Conservation (phyloP, 2,113 vertebrate genomes). For the Lophotis ruficrista region DNA sequence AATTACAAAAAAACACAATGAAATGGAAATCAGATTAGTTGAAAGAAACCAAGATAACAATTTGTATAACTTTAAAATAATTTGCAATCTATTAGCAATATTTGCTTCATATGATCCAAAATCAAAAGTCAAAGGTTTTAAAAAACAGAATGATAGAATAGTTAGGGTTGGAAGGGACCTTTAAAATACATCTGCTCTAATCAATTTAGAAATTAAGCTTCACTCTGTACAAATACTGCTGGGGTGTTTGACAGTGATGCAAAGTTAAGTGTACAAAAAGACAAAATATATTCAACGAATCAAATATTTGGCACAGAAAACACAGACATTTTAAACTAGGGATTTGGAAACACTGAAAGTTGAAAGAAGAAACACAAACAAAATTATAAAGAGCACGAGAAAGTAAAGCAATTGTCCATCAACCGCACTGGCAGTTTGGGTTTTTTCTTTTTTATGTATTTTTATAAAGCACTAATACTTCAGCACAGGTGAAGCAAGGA, state of each 20-base stretch:
- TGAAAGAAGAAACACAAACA: background rate
- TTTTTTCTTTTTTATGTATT: background rate
- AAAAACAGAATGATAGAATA: background rate
- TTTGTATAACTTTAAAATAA: background rate
- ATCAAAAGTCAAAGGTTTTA: background rate
- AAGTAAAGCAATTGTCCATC: background rate
- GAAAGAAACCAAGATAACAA: background rate
- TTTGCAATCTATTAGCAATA: background rate
- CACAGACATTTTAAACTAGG: background rate
- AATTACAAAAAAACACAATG: background rate
- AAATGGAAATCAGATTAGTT: background rate
- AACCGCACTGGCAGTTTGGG: background rate
- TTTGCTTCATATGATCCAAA: background rate
- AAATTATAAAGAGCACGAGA: background rate
- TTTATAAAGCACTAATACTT: background rate
- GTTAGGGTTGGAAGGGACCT: no score
- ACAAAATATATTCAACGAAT: background rate
- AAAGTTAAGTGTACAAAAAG: background rate
- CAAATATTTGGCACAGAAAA: background rate
- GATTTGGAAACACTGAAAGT: background rate
- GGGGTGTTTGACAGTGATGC: background rate
- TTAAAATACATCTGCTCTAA: background rate
- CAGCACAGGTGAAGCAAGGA: background rate
- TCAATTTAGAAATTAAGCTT: background rate
- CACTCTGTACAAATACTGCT: background rate